Percentiles rank a stretch among this genome's conserved stretches.
These are phyloP conservation scores for Podotricha telesiphe DNA, from an alignment of 2,888 invertebrate genomes.

Conservation along the genomic window DNA sequence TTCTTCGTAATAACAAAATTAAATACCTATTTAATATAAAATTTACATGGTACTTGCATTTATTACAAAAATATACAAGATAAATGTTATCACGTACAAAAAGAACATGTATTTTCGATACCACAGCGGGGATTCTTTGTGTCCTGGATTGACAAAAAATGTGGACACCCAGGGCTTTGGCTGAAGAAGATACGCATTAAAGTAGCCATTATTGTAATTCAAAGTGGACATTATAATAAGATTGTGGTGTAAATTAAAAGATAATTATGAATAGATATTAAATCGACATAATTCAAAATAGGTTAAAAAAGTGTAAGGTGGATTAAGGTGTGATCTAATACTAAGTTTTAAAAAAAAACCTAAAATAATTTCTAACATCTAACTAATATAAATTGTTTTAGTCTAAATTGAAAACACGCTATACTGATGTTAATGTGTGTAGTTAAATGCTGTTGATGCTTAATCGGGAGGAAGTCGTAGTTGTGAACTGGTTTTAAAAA, in stretches of 20 bases:
- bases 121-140: conserved; percentile 68
- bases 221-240: conserved; percentile 70
- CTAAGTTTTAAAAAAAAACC: too few relatives aligned
- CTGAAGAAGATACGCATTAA: conserved; percentile 82
- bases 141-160: conserved; percentile 68
- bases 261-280: background rate
- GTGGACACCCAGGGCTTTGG: conserved; percentile 76
- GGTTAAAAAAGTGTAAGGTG: too few relatives aligned
- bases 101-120: conserved; percentile 62
- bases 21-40: conserved; percentile 12
- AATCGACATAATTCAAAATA: too few relatives aligned
- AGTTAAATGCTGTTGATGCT: too few relatives aligned
- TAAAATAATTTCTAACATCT: too few relatives aligned
- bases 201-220: conserved; percentile 79
- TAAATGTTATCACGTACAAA: conserved; percentile 46
- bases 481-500: too few relatives aligned
- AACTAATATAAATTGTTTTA: too few relatives aligned
- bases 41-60: conserved; percentile 6
- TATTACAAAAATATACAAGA: conserved; percentile 28
- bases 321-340: too few relatives aligned
- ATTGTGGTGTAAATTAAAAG: conserved; percentile 46
- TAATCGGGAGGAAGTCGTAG: too few relatives aligned
- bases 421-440: too few relatives aligned
- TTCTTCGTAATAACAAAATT: conserved; percentile 3
- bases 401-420: too few relatives aligned